Evolutionary conservation across 2,797 vertebrate species (phyloP), one percentile per base, ranked within the genome.

Genomic region (Acipenser ruthenus): DNA sequence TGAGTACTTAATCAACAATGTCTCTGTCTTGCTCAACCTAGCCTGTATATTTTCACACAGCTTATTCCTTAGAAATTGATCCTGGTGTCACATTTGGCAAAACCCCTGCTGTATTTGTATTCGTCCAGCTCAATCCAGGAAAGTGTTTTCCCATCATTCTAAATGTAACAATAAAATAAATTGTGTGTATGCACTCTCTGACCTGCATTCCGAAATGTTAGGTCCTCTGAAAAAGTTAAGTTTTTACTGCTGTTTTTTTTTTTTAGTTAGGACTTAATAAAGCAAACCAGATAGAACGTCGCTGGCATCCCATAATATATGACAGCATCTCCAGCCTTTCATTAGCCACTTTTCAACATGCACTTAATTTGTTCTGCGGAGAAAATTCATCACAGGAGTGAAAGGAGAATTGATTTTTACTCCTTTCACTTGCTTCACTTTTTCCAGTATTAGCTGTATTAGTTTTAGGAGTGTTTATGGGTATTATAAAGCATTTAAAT

Each of bases 401-500:
- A 77, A 60, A 77, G 69, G 66, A 68, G 80, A 85, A 84, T 79
- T 77, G 79, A 82, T 86, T 85, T 87, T 79, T 80, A 6, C 69
- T 74, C 67, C 72, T 80, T 81, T 77, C 66, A 67, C 77, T 80
- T 80, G 69, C 77, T 80, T 80, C 76, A 64, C 50, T 80, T 63
- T 66, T 67, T 51, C 69, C 68, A 70, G 66, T 75, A 78, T 80
- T 79, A 80, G 79, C 79, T 80, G 73, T 69, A 23, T 84, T 85
- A 82, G 72, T 66, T 73, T 72, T 71, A 72, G 47, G 70, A 74
- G 69, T 83, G 80, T 83, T 87, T 82, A 81, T 80, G 61, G 71
- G 74, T 70, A 74, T 80, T 82, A 79, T 75, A 79, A 85, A 84
- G 77, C 12, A 3, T 83, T 84, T 80, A 78, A 79, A 76, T 81